These are phyloP conservation scores for Recurvirostra avosetta DNA, from an alignment of 2,113 vertebrate species.

Conservation along the genomic window DNA sequence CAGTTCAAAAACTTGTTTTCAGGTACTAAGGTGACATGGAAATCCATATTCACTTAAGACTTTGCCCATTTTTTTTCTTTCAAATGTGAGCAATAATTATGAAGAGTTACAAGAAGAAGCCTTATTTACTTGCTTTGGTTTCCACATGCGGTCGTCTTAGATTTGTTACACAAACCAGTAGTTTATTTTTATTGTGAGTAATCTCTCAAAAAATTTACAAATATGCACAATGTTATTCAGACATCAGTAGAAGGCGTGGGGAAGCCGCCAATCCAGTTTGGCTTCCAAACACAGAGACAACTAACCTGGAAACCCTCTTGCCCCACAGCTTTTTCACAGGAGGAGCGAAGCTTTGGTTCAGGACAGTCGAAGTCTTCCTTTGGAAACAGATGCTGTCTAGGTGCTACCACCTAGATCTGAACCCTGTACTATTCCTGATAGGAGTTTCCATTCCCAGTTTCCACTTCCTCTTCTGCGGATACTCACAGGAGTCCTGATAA, in stretches of 20 bases:
- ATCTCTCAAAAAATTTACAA: not conserved
- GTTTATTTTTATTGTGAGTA: slow-evolving; percentile 19
- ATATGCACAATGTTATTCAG: not conserved
- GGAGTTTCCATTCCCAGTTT: not conserved
- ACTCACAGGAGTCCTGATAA: not conserved
- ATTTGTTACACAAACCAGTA: not conserved
- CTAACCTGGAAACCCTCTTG: not conserved
- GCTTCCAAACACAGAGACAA: not conserved
- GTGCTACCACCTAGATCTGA: not conserved
- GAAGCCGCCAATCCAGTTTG: not conserved
- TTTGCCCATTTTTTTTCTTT: not conserved
- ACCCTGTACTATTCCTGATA: fast-evolving
- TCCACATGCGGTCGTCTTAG: not conserved
- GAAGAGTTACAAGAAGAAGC: not conserved
- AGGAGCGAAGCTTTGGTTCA: not conserved
- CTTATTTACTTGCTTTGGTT: not conserved
- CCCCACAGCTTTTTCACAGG: not conserved
- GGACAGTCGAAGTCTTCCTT: not conserved
- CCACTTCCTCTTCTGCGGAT: not conserved
- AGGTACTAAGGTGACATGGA: not conserved
- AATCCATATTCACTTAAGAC: not conserved
- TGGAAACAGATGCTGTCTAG: not conserved
- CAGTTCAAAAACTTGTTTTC: not conserved
- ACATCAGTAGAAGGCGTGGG: not conserved
- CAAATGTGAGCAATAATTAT: not conserved